phyloP scores from a whole-genome alignment of 2,888 invertebrate genomes.

The Drosophila niveifrons region DNA sequence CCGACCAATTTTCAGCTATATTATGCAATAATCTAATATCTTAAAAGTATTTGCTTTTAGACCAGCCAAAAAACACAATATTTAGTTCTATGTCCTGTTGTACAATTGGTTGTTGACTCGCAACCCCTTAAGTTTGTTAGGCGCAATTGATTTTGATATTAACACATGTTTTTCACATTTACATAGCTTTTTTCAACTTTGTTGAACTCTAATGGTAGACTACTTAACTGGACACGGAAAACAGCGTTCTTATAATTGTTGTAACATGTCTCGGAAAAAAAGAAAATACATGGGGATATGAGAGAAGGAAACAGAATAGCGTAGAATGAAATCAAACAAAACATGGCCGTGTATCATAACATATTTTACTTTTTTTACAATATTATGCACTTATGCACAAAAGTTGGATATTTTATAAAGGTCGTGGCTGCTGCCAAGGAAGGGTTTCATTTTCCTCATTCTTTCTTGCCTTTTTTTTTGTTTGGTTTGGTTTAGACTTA shows the following conservation, averaged over 20 bases:
- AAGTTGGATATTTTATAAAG: conserved; percentile 46
- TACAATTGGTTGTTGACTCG: background rate
- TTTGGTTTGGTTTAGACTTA: conserved; percentile 4
- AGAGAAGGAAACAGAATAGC: background rate
- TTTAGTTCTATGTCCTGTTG: background rate
- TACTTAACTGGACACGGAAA: conserved; percentile 25
- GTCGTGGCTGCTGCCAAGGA: conserved; percentile 36
- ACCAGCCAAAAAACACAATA: background rate
- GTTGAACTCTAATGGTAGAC: background rate
- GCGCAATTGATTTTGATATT: background rate
- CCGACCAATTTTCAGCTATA: too few species aligned
- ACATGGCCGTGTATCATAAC: conserved; percentile 55
- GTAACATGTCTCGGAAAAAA: conserved; percentile 38
- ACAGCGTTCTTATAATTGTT: conserved; percentile 52
- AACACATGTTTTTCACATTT: too few species aligned
- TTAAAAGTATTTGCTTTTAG: too few species aligned
- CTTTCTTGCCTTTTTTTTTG: background rate
- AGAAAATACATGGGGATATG: conserved; percentile 4
- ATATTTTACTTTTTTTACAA: conserved; percentile 55
- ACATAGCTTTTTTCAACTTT: background rate
- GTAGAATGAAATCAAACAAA: conserved; percentile 35
- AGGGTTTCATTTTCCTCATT: conserved; percentile 34
- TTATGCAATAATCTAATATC: too few species aligned
- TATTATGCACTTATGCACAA: conserved; percentile 69
- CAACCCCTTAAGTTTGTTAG: background rate